These are phyloP conservation scores for Heliconius hortense DNA, from an alignment of 2,888 invertebrate genomes.

Conservation along the genomic window DNA sequence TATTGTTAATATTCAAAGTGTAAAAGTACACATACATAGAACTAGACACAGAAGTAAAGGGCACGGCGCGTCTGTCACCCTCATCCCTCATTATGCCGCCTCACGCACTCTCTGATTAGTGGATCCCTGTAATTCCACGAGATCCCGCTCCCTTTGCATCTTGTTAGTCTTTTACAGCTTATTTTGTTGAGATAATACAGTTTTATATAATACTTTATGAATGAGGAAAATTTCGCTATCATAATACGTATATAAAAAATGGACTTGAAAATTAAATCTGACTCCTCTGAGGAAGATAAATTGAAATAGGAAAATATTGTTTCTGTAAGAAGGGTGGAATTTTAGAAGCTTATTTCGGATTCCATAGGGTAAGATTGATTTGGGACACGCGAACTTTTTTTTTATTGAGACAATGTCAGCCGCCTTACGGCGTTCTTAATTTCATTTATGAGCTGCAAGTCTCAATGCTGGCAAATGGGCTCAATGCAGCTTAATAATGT, in stretches of 20 bases:
- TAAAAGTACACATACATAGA: not conserved
- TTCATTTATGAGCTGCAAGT: not conserved
- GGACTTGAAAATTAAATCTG: not conserved
- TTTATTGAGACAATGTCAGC: not conserved
- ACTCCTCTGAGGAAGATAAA: slow-evolving; percentile 4
- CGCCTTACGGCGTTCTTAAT: too few species aligned
- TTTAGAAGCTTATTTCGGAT: not conserved
- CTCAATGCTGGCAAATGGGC: not conserved
- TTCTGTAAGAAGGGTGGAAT: not conserved
- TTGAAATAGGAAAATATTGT: not conserved
- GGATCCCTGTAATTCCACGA: slow-evolving; percentile 22
- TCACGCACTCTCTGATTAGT: slow-evolving; percentile 22
- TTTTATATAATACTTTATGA: not conserved
- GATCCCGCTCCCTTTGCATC: not conserved
- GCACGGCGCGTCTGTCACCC: not conserved
- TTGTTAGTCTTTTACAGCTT: slow-evolving; percentile 25
- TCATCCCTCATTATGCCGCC: slow-evolving; percentile 13
- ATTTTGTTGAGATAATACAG: slow-evolving; percentile 23
- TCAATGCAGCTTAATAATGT: not conserved
- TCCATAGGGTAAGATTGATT: not conserved
- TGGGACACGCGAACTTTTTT: not conserved
- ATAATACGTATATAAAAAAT: slow-evolving; percentile 7
- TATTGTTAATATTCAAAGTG: not conserved
- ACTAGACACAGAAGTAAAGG: not conserved
- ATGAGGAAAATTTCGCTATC: slow-evolving; percentile 6